These are phyloP conservation scores for Hydractinia symbiolongicarpus DNA, from an alignment of 30 jellyfish, hydroid and myxozoan genomes.

Conservation along the genomic window DNA sequence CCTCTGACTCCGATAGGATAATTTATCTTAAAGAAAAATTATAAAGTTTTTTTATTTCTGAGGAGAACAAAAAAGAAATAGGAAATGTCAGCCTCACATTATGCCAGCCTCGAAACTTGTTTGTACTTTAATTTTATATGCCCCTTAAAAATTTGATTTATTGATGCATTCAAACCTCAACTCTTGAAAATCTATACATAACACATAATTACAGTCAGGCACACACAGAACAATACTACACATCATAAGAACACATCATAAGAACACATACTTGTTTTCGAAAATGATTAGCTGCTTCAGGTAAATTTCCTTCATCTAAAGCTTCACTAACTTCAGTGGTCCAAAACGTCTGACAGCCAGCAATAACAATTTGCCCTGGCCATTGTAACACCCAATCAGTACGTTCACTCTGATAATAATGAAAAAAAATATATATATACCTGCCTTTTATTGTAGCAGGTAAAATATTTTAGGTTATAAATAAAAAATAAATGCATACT, in stretches of 20 bases:
- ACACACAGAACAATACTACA: neutral
- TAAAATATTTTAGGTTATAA: neutral
- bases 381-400: conserved; percentile 95
- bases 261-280: conserved; percentile 49
- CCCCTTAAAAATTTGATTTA: no score
- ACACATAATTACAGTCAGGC: neutral
- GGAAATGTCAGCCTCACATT: no score
- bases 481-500: conserved; percentile 21
- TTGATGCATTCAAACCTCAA: no score
- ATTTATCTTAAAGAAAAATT: no score
- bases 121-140: no score
- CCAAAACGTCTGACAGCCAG: conserved; percentile 97
- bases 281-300: conserved; percentile 54
- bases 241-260: neutral
- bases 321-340: conserved; percentile 88
- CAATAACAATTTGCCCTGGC: conserved; percentile 97
- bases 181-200: neutral
- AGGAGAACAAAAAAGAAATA: no score
- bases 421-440: neutral
- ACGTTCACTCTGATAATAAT: conserved; percentile 54
- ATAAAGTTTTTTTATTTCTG: no score
- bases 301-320: conserved; percentile 63
- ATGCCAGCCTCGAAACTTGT: no score
- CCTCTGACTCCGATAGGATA: no score
- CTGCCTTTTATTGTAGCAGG: no score